Base-by-base conservation (phyloP, 2,113 vertebrate genomes). In the Hylia prasina region DNA sequence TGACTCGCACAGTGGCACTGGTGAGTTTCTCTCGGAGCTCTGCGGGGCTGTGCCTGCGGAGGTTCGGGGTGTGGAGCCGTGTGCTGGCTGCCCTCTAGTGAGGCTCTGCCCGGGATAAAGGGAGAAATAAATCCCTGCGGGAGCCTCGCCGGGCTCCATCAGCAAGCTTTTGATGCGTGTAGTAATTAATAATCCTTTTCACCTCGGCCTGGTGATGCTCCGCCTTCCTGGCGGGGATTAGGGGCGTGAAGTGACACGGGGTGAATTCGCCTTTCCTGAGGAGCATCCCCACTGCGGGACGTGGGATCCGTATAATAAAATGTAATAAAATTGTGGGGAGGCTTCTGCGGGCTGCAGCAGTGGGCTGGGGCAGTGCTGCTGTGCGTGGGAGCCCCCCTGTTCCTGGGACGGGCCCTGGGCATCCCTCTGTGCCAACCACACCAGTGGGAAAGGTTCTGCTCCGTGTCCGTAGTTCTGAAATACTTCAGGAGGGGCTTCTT, bases 81-180 rank as follows among this genome's bases (percentile, higher is more conserved):
- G 90, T 21, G 51, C 61, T 1, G 83, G 71, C 93, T 97, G 96
- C 96, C 96, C 97, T 95, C 97, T 97, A 89, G 96, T 91, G 97
- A 96, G 78, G 40, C 25, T 1, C 70, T 50, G 86, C 70, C 89
- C 23, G 0, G 42, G 7, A 9, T 27, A 40, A n/a, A 42, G 48
- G 2, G 11, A 50, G 23, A 3, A 17, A 58, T 54, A 57, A 6
- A 61, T 71, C 53, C 20, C 68, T 0, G 35, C 33, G 4, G 50
- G 30, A 81, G 48, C 35, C 0, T 1, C 4, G 2, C 4, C 0
- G 27, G 31, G 20, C 6, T 30, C 11, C 40, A 7, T 30, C 68
- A 6, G 1, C 3, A 8, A 10, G 11, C 0, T 23, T 40, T 15
- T 8, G 22, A 35, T 58, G 9, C 7, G 56, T 14, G 33, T 10